A percentile compares a stretch with the other conserved stretches of the same genome.
Evolutionary conservation across 2,888 invertebrate genomes (phyloP).

Genomic region (Panopea generosa): DNA sequence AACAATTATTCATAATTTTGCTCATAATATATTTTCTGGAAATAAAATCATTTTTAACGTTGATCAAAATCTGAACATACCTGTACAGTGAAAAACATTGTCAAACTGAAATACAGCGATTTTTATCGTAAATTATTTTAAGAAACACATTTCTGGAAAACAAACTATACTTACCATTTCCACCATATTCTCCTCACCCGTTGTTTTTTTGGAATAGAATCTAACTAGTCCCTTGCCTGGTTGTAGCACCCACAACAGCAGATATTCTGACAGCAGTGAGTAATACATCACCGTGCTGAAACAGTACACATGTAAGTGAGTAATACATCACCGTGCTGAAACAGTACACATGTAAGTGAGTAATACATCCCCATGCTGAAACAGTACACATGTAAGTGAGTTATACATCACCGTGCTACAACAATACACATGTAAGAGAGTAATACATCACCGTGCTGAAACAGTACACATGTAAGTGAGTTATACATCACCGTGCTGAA

Average conservation of each 20-base stretch:
- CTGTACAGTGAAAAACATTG: too few relatives aligned
- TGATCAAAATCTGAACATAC: too few relatives aligned
- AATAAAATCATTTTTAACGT: too few relatives aligned
- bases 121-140: too few relatives aligned
- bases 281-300: slow-evolving; percentile 78
- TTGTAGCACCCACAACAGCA: slow-evolving; percentile 81
- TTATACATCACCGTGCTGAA: background rate
- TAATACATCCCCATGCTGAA: slow-evolving; percentile 78
- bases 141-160: too few relatives aligned
- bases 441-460: background rate
- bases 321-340: slow-evolving; percentile 78
- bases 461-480: too few relatives aligned
- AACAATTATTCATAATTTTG: too few relatives aligned
- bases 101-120: too few relatives aligned
- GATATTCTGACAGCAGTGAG: slow-evolving; percentile 73
- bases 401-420: slow-evolving; percentile 78
- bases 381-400: slow-evolving; percentile 57
- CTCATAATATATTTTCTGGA: too few relatives aligned
- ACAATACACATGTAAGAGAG: background rate
- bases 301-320: slow-evolving; percentile 57
- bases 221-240: slow-evolving; percentile 78
- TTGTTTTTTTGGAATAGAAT: slow-evolving; percentile 71
- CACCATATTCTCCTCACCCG: slow-evolving; percentile 63
- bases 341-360: slow-evolving; percentile 57
- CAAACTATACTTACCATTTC: slow-evolving; percentile 71